Evolutionary conservation across 2,797 vertebrate species (phyloP).

Genomic region (Arctocebus calabarensis): DNA sequence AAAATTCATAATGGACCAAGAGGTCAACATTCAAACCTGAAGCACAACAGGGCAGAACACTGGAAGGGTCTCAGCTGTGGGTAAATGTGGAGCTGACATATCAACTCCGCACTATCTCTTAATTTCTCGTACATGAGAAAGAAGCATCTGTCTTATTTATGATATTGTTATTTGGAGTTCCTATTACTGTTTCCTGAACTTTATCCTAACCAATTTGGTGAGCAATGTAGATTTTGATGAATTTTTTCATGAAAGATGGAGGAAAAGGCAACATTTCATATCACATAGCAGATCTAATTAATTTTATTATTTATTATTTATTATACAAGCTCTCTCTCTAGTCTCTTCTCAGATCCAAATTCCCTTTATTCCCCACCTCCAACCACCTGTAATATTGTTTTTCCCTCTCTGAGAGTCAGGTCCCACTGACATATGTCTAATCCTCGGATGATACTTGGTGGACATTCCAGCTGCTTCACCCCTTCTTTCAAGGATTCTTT

Average conservation of each 20-base stretch:
- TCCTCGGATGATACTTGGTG: not conserved
- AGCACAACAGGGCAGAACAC: not conserved
- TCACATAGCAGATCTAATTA: not conserved
- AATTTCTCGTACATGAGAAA: not conserved
- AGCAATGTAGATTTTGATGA: not conserved
- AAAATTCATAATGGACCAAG: not conserved
- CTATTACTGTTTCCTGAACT: slow-evolving; percentile 2
- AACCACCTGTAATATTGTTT: not conserved
- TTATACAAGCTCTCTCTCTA: not conserved
- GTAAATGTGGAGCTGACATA: not conserved
- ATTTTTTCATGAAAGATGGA: not conserved
- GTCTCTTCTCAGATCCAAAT: slow-evolving; percentile 13
- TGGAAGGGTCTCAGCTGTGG: not conserved
- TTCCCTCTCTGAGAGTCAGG: not conserved
- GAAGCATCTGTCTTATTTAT: not conserved
- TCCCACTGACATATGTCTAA: not conserved
- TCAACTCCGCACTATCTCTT: not conserved
- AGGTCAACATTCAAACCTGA: not conserved
- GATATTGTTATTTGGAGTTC: not conserved
- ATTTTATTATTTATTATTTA: not conserved
- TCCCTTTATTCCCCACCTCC: not conserved
- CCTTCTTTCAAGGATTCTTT: not conserved
- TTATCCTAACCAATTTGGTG: not conserved
- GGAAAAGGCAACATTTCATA: not conserved
- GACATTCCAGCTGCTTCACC: not conserved